Conservation (phyloP, 2,113 vertebrate species). For the Cinclus cinclus region DNA sequence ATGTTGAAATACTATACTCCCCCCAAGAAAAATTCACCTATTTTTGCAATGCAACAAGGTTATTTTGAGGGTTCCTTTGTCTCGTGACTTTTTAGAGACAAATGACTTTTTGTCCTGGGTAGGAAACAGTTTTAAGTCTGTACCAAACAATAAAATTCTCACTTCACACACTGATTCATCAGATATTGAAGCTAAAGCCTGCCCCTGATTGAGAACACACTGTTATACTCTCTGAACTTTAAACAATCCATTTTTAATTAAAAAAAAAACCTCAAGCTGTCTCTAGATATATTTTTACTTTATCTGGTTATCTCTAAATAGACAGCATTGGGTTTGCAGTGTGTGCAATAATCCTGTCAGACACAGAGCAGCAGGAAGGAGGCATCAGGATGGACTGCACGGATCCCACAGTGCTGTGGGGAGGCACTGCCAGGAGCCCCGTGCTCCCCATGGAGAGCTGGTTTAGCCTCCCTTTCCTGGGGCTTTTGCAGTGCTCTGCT, state of each 20-base stretch:
- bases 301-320: background rate
- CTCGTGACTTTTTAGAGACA: background rate
- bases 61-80: background rate
- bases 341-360: background rate
- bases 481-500: background rate
- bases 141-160: background rate
- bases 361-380: background rate
- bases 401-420: fast-evolving
- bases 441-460: background rate
- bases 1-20: background rate
- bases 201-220: background rate
- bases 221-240: background rate
- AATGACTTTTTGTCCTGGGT: background rate
- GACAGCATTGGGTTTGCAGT: background rate
- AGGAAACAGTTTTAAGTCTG: background rate
- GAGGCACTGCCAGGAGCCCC: background rate
- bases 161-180: background rate
- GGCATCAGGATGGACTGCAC: background rate
- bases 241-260: background rate
- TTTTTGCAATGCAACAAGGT: background rate
- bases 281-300: background rate
- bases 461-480: background rate
- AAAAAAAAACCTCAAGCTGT: background rate
- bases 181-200: background rate
- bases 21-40: background rate